phyloP scores from a whole-genome alignment of 2,113 vertebrate species.

The Cyprinodon variegatus region DNA sequence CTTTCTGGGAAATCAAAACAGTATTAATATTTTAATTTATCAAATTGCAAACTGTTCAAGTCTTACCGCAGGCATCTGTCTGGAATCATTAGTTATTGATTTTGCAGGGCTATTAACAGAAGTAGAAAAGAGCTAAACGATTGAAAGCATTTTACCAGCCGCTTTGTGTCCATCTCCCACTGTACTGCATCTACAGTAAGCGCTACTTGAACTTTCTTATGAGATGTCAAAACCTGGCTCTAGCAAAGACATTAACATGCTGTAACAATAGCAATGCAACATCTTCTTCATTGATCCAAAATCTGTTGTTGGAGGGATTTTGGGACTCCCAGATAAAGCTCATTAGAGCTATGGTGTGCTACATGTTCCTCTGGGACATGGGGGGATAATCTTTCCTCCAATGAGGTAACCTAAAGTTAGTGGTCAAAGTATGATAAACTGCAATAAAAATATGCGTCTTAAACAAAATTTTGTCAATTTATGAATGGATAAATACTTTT shows the following conservation, averaged over 20 bases:
- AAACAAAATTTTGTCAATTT: conserved; percentile 36
- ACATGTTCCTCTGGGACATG: conserved; percentile 3
- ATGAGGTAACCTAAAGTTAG: conserved; percentile 35
- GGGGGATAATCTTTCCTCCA: conserved; percentile 35
- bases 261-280: conserved; percentile 29
- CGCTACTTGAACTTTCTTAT: conserved; percentile 22
- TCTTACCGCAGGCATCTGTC: neutral
- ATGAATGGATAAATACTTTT: neutral
- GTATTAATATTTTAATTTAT: neutral
- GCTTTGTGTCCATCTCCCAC: conserved; percentile 20
- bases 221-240: conserved; percentile 39
- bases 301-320: conserved; percentile 20
- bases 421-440: conserved; percentile 21
- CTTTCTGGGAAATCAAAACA: neutral
- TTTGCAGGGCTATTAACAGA: neutral
- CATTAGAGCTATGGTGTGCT: conserved; percentile 32
- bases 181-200: neutral
- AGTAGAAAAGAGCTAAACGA: conserved; percentile 10
- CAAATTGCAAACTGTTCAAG: neutral
- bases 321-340: conserved; percentile 2
- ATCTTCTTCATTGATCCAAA: conserved; percentile 52
- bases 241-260: conserved; percentile 24
- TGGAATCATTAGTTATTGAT: conserved; percentile 55
- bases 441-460: conserved; percentile 18
- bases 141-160: conserved; percentile 17